Percentiles rank a stretch among this genome's conserved stretches.
Evolutionary conservation across 2,113 vertebrate genomes (phyloP).

Genomic region (Pelodiscus sinensis): DNA sequence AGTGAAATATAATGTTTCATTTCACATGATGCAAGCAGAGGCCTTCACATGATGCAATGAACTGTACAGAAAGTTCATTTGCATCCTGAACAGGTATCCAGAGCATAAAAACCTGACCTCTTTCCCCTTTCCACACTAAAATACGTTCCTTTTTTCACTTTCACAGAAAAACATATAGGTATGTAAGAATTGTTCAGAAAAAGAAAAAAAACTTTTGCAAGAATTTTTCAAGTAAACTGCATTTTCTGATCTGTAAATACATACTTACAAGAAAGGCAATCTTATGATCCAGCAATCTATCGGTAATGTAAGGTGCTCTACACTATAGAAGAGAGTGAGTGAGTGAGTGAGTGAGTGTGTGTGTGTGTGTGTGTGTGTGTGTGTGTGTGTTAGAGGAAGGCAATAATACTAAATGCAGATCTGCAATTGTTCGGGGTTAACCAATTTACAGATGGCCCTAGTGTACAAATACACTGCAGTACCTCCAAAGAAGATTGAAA

Average conservation of each 20-base stretch:
- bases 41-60: too few species aligned
- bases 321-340: neutral
- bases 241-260: neutral
- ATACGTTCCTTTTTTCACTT: neutral
- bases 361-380: neutral
- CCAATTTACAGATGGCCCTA: too few species aligned
- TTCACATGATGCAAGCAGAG: neutral
- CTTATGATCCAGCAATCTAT: constrained; percentile 13
- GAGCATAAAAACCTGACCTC: neutral
- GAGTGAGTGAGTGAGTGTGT: too few species aligned
- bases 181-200: neutral
- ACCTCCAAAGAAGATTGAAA: neutral
- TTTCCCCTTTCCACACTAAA: neutral
- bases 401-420: neutral
- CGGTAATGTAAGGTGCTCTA: constrained; percentile 12
- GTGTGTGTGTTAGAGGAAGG: neutral
- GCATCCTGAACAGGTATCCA: neutral
- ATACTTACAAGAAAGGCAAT: neutral
- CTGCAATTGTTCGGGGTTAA: neutral
- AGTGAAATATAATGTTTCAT: neutral
- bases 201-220: fast-evolving
- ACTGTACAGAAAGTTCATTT: neutral
- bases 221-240: neutral
- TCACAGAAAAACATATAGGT: neutral
- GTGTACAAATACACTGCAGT: neutral